A percentile compares a stretch with the other conserved stretches of the same genome.
phyloP scores from a whole-genome alignment of 2,113 vertebrate species.

The Pluvianellus socialis region DNA sequence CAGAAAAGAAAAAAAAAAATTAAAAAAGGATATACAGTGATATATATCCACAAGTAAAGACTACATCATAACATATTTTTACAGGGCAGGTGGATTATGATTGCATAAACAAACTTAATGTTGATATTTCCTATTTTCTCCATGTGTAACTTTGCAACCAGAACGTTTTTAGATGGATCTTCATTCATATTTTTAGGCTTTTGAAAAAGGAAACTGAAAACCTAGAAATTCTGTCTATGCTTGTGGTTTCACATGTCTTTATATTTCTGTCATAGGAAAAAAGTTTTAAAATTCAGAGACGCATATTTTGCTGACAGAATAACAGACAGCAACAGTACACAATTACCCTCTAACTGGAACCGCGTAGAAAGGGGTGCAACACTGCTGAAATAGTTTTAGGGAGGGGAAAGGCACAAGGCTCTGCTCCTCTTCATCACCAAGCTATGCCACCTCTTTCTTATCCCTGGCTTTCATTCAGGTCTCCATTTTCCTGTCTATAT shows the following conservation, averaged over 20 bases:
- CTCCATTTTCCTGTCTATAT: not conserved
- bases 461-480: not conserved
- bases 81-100: not conserved
- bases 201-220: not conserved
- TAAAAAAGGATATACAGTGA: not conserved
- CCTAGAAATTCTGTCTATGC: not conserved
- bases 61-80: not conserved
- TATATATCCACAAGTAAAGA: not conserved
- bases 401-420: not conserved
- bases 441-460: not conserved
- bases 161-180: not conserved
- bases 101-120: not conserved
- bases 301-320: not conserved
- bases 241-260: not conserved
- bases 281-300: not conserved
- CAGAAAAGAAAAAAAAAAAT: not conserved
- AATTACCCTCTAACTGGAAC: not conserved
- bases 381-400: not conserved
- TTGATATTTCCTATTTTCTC: not conserved
- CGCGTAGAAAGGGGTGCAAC: accelerated
- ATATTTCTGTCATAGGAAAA: not conserved
- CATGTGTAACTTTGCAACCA: not conserved
- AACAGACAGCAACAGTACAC: not conserved
- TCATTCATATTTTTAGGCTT: not conserved
- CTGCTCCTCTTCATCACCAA: not conserved